Evolutionary conservation across 2,113 vertebrate genomes (phyloP), one percentile per base, ranked within the genome.

Genomic region (Eonycteris spelaea): DNA sequence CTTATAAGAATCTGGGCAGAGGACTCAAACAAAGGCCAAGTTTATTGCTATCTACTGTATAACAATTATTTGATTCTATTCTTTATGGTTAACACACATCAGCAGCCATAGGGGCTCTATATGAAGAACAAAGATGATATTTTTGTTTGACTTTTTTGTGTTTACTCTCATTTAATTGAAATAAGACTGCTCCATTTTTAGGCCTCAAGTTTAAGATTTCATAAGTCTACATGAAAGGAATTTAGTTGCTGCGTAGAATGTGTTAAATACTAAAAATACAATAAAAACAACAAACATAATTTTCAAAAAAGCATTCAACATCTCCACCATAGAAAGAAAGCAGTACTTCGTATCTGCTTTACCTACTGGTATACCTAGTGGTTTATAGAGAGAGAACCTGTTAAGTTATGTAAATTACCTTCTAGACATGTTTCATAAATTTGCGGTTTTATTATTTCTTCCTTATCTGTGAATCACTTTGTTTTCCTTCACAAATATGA

Each of bases 361-460:
- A 57, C 7, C 18, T 68, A 43, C 13, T 65, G 10, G 38, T 59
- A 1, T 55, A 6, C 24, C 61, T 63, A 43, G 28, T 19, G 0
- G 4, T 5, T 82, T 90, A 85, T 65, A 84, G 16, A 83, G 90
- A 77, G 11, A 65, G 26, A 28, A 90, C 3, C 33, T 86, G 0
- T 84, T 38, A 70, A 83, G 55, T 28, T 48, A 33, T 70, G 24
- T 33, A n/a, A 63, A 84, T 86, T 79, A 59, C 38, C 55, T 86
- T 83, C n/a, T 33, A 75, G 68, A 53, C 13, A 83, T 24, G 12
- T 35, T 86, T 48, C 28, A 91, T 67, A 83, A 86, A 86, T 24
- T 88, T 48, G 7, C 40, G 12, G 30, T 70, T 88, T 78, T 94
- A 91, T 73, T 88, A 73, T 80, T 75, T 13, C 19, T 97, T 92